These are phyloP conservation scores for Cotesia congregata DNA, from an alignment of 2,888 invertebrate species.

Conservation along the genomic window DNA sequence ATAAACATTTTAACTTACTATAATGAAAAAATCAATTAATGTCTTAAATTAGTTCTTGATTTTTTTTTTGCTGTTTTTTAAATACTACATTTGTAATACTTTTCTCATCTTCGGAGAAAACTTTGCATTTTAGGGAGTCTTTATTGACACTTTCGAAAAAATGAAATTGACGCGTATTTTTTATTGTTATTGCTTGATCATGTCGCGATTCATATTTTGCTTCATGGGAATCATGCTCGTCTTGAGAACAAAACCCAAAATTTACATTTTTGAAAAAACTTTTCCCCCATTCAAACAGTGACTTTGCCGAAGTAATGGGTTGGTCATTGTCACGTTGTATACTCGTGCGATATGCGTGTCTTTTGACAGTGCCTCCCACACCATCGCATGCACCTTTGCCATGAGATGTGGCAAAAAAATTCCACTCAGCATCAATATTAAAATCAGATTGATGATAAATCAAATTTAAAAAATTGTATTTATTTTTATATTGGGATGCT, in stretches of 20 bases:
- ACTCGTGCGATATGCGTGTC: neutral
- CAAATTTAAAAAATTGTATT: conserved; percentile 17
- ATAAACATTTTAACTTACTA: too few relatives aligned
- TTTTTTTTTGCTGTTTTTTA: neutral
- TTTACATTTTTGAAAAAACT: conserved; percentile 2
- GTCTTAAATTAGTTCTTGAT: neutral
- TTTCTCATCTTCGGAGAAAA: neutral
- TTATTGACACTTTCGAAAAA: neutral
- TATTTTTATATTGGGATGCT: conserved; percentile 26
- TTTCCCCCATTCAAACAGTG: neutral
- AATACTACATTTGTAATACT: neutral
- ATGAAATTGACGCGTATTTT: neutral
- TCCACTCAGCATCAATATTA: conserved; percentile 10
- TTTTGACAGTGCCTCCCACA: conserved; percentile 14
- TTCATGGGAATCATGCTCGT: neutral
- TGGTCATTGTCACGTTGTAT: neutral
- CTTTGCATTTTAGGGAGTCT: neutral
- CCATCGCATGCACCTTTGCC: conserved; percentile 28
- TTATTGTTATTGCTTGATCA: neutral
- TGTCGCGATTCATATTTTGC: neutral
- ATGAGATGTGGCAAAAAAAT: conserved; percentile 4
- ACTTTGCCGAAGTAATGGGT: neutral
- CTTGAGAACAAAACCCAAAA: neutral
- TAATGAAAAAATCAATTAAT: too few relatives aligned
- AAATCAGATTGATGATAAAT: conserved; percentile 12